phyloP scores from a whole-genome alignment of 1,140 invertebrate species.

The Drosophila athabasca region DNA sequence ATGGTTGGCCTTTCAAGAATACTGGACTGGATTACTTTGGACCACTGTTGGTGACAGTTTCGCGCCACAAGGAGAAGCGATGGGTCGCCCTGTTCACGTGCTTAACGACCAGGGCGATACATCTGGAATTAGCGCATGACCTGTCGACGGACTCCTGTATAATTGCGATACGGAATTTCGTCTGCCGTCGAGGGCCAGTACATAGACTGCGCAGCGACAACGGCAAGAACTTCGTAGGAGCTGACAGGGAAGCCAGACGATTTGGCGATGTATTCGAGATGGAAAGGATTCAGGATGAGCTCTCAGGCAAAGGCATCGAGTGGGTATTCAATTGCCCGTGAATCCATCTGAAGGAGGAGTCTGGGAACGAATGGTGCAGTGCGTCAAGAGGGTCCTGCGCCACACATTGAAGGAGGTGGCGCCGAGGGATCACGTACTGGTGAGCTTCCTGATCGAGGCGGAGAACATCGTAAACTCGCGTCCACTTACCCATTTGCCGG shows the following conservation, averaged over 20 bases:
- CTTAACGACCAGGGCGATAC: background rate
- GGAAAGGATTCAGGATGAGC: background rate
- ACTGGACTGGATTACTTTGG: too few species aligned
- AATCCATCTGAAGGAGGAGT: too few species aligned
- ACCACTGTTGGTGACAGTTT: background rate
- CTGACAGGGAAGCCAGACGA: too few species aligned
- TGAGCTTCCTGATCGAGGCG: conserved; percentile 18
- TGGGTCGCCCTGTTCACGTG: conserved; percentile 1
- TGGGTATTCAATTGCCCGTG: conserved; percentile 8
- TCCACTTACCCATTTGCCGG: too few species aligned
- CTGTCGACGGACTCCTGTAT: conserved; percentile 3
- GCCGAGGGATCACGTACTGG: conserved; percentile 14
- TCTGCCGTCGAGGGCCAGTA: background rate
- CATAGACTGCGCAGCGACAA: conserved; percentile 3
- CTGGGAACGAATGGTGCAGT: too few species aligned
- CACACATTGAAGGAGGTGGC: conserved; percentile 10
- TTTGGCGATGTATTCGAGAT: background rate
- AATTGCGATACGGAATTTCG: conserved; percentile 1
- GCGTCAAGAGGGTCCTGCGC: too few species aligned
- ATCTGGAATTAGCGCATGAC: background rate
- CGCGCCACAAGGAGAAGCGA: conserved; percentile 3
- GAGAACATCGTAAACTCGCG: conserved; percentile 8
- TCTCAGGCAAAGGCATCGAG: conserved; percentile 2
- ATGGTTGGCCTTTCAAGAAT: too few species aligned
- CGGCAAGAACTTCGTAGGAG: conserved; percentile 11